Evolutionary conservation across 1,140 invertebrate species (phyloP).

Genomic region (Rhopalosiphum maidis): DNA sequence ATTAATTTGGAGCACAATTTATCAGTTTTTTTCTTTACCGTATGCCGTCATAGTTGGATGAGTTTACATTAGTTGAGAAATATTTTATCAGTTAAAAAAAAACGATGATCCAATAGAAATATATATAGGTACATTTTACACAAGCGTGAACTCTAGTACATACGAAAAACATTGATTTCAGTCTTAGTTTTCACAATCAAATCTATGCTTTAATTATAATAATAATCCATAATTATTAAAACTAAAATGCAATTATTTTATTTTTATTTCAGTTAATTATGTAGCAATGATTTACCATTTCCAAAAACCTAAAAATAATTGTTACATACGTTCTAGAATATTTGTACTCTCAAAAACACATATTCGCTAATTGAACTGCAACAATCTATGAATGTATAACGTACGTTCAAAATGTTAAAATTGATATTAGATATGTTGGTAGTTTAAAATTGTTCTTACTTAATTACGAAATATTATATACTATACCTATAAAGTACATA

Average conservation of each 20-base stretch:
- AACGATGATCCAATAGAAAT: conserved; percentile 32
- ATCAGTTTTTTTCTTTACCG: not conserved
- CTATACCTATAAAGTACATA: not conserved
- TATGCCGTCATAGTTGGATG: not conserved
- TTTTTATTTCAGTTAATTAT: not conserved
- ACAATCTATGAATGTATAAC: not conserved
- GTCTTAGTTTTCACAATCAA: not conserved
- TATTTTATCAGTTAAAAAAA: conserved; percentile 45
- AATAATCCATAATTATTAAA: conserved; percentile 17
- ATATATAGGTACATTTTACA: not conserved
- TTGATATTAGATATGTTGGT: not conserved
- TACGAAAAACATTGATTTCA: not conserved
- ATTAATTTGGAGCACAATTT: conserved; percentile 10
- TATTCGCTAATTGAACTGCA: not conserved
- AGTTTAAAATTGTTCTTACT: not conserved
- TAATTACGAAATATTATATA: not conserved
- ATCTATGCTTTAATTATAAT: not conserved
- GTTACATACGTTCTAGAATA: not conserved
- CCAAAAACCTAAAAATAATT: not conserved
- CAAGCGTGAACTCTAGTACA: not conserved
- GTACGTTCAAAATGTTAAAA: not conserved
- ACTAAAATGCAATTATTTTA: not conserved
- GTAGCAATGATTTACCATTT: not conserved
- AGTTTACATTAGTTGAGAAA: conserved; percentile 35
- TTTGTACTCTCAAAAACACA: not conserved